A percentile compares a stretch with the other conserved stretches of the same genome.
Evolutionary conservation across 2,888 invertebrate species (phyloP).

Genomic region (Melinaea marsaeus): DNA sequence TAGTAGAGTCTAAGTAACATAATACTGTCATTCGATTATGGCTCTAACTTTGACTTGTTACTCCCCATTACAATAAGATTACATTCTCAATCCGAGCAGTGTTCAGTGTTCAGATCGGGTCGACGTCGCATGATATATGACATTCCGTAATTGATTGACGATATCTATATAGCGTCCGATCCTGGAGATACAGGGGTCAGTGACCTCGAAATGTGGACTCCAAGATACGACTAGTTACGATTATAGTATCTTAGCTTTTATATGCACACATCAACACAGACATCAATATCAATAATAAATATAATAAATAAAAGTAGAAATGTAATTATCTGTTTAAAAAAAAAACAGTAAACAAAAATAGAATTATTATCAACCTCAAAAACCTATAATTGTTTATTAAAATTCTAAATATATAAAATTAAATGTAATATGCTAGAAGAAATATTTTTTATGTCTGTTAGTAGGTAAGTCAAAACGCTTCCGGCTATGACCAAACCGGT

Average conservation of each 20-base stretch:
- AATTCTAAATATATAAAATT: too few relatives aligned
- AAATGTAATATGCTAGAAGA: too few relatives aligned
- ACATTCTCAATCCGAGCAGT: constrained; percentile 35
- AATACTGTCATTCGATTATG: constrained; percentile 22
- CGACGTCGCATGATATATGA: constrained; percentile 44
- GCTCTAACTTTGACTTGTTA: constrained; percentile 27
- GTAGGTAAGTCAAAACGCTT: constrained; percentile 10
- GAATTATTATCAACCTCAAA: too few relatives aligned
- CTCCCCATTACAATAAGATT: constrained; percentile 32
- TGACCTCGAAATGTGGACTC: constrained; percentile 25
- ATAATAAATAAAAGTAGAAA: too few relatives aligned
- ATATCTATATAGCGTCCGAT: constrained; percentile 42
- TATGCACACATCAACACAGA: too few relatives aligned
- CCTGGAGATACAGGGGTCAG: constrained; percentile 28
- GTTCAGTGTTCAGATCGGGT: constrained; percentile 30
- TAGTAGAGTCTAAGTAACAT: neutral
- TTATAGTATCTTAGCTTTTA: neutral
- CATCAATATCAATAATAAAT: too few relatives aligned
- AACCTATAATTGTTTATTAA: too few relatives aligned
- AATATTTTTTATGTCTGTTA: too few relatives aligned
- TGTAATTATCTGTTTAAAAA: too few relatives aligned
- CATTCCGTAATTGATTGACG: constrained; percentile 56
- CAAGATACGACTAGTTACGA: constrained; percentile 7
- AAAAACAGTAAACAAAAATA: too few relatives aligned
- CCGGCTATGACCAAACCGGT: constrained; percentile 22